Base-by-base conservation (phyloP, 2,797 vertebrate genomes). In the Acrocephalus scirpaceus region DNA sequence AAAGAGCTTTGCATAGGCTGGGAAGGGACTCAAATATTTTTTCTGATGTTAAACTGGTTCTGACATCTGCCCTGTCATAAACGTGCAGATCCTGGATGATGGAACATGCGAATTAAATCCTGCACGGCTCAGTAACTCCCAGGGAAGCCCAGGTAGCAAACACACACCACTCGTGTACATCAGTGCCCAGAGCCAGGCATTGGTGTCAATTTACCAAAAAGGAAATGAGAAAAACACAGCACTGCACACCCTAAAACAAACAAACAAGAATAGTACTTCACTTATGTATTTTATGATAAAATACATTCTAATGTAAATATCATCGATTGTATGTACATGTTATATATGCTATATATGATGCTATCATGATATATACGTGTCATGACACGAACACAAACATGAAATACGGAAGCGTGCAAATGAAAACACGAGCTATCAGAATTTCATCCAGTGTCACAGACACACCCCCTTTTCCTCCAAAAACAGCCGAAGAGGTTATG, bases 151-250 rank as follows among this genome's bases (percentile, higher is more conserved):
- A 32, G 20, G 79, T 0, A 25, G 50, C 26, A 54, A 40, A 79
- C 53, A 60, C 0, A 1, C 7, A 13, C 8, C 38, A 12, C 7
- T 29, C 0, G 0, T 7, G 4, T 42, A 54, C 0, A 7, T 10
- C 67, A 82, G 16, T 5, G 10, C 29, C 36, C 57, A 27, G 13
- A 38, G 40, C 10, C 9, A 6, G 67, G n/a, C 25, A 38, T 0
- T 7, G 21, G 32, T 2, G 4, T 4, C 45, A 13, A 32, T 61
- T 40, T 12, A 61, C 51, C 25, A 29, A 26, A 85, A 34, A 1
- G 11, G 13, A 77, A 77, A 48, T 1, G 9, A 69, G 13, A 51
- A 67, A 93, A 88, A 34, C 12, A 5, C 25, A 76, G 14, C 20
- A 22, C n/a, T 1, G 11, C 5, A 3, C 58, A 50, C 5, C 3